phyloP scores from a whole-genome alignment of 2,113 vertebrate genomes.

The Climacteris rufus region DNA sequence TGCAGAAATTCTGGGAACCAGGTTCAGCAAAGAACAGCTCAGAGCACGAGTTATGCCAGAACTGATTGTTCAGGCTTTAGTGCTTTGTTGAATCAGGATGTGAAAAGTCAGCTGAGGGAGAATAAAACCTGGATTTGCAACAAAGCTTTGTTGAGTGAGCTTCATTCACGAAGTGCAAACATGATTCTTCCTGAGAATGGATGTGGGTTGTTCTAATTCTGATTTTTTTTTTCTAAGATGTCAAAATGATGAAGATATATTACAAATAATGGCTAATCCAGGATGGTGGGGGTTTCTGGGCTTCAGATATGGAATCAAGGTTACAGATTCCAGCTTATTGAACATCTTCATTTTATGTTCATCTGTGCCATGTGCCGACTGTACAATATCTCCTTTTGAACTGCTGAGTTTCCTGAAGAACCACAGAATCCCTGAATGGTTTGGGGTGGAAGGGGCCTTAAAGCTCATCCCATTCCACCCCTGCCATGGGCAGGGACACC shows the following conservation, averaged over 20 bases:
- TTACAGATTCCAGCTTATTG: background rate
- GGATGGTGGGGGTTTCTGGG: background rate
- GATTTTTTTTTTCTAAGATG: background rate
- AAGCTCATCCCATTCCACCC: background rate
- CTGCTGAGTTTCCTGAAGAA: background rate
- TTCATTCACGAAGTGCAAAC: background rate
- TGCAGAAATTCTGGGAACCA: background rate
- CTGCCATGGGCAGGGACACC: background rate
- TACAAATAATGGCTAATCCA: background rate
- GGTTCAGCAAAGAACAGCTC: background rate
- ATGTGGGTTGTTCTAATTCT: background rate
- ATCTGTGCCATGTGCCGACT: background rate
- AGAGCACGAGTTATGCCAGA: background rate
- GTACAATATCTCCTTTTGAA: background rate
- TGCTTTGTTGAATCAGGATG: conserved; percentile 28
- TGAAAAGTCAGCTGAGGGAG: background rate
- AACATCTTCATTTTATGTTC: background rate
- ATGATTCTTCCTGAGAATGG: background rate
- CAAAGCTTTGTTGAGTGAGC: conserved; percentile 10
- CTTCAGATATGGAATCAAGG: fast-evolving
- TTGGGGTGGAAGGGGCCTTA: background rate
- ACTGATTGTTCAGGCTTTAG: background rate
- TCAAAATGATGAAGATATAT: background rate
- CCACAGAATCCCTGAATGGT: background rate
- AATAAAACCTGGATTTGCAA: background rate